Evolutionary conservation across 2,113 vertebrate species (phyloP).

Genomic region (Syngnathus scovelli): DNA sequence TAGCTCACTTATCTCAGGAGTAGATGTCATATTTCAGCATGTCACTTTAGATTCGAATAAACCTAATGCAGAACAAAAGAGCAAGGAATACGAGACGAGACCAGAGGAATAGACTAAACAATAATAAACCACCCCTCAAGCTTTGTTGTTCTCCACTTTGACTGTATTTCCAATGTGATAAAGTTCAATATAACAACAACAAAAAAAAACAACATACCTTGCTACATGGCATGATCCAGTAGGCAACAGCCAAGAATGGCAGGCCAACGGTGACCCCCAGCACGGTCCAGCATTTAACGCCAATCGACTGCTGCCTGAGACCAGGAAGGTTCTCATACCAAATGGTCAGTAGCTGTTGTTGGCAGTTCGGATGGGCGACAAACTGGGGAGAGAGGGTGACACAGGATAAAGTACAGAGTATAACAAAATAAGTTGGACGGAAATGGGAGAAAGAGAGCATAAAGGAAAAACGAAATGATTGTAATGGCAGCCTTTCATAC

Average conservation of each 20-base stretch:
- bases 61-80: background rate
- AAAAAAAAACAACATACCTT: slow-evolving; percentile 73
- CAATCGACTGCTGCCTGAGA: slow-evolving; percentile 90
- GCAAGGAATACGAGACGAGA: background rate
- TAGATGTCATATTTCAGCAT: background rate
- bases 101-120: background rate
- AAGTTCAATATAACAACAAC: background rate
- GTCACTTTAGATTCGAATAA: background rate
- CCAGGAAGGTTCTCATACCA: slow-evolving; percentile 97
- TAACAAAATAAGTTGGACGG: background rate
- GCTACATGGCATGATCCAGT: slow-evolving; percentile 96
- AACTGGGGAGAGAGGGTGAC: slow-evolving; percentile 69
- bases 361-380: slow-evolving; percentile 96
- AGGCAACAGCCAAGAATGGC: slow-evolving; percentile 92
- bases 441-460: background rate
- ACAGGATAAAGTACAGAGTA: background rate
- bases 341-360: slow-evolving; percentile 94
- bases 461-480: no score
- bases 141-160: background rate
- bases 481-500: no score
- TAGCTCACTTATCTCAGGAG: background rate
- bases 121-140: background rate
- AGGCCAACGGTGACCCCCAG: slow-evolving; percentile 89
- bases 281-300: slow-evolving; percentile 93
- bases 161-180: background rate